Evolutionary conservation across 2,113 vertebrate genomes (phyloP).

Genomic region (Lethenteron camtschaticum): DNA sequence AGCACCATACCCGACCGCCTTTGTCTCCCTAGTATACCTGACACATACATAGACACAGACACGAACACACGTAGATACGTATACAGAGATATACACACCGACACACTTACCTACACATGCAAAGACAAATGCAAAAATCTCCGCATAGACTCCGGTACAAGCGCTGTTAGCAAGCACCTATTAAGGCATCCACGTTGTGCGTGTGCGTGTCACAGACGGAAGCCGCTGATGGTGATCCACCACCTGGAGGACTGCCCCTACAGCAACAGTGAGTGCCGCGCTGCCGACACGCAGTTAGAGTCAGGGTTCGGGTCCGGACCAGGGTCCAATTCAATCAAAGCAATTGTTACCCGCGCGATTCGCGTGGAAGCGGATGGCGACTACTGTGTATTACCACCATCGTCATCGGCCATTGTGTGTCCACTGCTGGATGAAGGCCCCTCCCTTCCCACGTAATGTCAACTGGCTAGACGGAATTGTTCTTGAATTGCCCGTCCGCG

Average conservation of each 20-base stretch:
- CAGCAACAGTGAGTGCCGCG: conserved; percentile 35
- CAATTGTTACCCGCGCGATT: no score
- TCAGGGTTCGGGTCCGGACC: no score
- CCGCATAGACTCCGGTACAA: neutral
- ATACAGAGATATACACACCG: neutral
- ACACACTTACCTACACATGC: neutral
- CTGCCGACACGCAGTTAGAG: no score
- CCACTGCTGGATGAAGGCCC: no score
- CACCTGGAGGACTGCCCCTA: conserved; percentile 74
- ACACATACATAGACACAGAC: neutral
- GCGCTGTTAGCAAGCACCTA: neutral
- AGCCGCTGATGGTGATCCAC: conserved; percentile 70
- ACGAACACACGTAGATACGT: neutral
- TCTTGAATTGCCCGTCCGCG: no score
- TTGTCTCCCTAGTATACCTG: neutral
- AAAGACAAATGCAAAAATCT: neutral
- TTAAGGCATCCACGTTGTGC: neutral
- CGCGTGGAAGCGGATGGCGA: no score
- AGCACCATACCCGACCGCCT: no score
- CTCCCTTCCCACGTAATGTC: no score
- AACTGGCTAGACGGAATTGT: no score
- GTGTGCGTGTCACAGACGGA: conserved; percentile 32
- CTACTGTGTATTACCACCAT: no score
- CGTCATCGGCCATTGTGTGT: no score
- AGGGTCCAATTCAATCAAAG: no score